A percentile compares a stretch with the other conserved stretches of the same genome.
These are phyloP conservation scores for Oenanthe melanoleuca DNA, from an alignment of 2,113 vertebrate species.

Conservation along the genomic window DNA sequence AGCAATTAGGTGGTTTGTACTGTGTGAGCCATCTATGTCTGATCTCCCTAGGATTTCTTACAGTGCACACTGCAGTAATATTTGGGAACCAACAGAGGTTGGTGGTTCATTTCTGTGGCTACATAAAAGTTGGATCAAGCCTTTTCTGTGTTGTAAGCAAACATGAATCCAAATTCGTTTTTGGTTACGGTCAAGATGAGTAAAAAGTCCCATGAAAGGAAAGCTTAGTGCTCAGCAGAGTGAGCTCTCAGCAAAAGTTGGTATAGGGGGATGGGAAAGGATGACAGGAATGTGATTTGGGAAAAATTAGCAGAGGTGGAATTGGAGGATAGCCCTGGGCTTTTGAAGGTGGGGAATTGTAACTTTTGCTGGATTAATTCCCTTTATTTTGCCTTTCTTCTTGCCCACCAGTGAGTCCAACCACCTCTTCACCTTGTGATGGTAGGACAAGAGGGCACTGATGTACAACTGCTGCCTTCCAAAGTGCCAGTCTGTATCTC, in stretches of 20 bases:
- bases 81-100: not conserved
- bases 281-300: not conserved
- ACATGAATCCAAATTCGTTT: not conserved
- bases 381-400: not conserved
- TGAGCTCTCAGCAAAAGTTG: not conserved
- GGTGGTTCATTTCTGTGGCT: constrained; percentile 19
- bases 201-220: not conserved
- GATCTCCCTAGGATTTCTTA: not conserved
- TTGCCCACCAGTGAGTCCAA: not conserved
- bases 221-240: not conserved
- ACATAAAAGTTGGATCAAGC: not conserved
- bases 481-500: not conserved
- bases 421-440: not conserved
- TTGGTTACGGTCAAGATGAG: not conserved
- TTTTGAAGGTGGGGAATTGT: not conserved
- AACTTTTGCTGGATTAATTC: not conserved
- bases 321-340: not conserved
- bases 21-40: not conserved
- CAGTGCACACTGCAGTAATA: not conserved
- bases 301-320: not conserved
- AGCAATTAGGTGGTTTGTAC: constrained; percentile 36
- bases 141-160: constrained; percentile 4
- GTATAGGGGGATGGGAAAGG: not conserved
- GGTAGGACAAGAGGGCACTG: accelerated
- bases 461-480: not conserved